Evolutionary conservation across 2,888 invertebrate species (phyloP).

Genomic region (Lagria hirta): DNA sequence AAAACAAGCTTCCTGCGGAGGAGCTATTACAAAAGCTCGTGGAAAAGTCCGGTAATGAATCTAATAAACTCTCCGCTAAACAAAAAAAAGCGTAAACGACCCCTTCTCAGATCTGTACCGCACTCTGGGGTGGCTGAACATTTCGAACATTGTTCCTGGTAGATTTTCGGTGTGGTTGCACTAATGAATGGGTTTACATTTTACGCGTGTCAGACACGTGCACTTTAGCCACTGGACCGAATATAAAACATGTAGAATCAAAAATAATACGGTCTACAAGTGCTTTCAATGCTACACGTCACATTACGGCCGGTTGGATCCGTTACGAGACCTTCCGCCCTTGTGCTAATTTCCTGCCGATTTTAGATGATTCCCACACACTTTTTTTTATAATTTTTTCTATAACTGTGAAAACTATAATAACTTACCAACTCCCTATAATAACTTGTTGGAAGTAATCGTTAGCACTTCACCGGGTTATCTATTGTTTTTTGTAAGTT

Average conservation of each 20-base stretch:
- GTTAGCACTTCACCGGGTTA: too few relatives aligned
- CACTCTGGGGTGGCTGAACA: conserved; percentile 17
- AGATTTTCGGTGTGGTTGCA: conserved; percentile 55
- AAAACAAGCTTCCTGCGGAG: too few relatives aligned
- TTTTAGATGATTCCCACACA: conserved; percentile 19
- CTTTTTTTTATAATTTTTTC: too few relatives aligned
- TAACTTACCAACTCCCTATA: too few relatives aligned
- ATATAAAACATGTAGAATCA: conserved; percentile 50
- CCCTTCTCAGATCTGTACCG: conserved; percentile 7
- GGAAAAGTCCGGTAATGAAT: too few relatives aligned
- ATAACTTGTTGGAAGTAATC: too few relatives aligned
- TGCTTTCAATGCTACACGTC: conserved; percentile 42
- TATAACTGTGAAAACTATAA: too few relatives aligned
- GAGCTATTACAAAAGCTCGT: too few relatives aligned
- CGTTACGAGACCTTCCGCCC: conserved; percentile 28
- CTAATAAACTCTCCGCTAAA: conserved; percentile 24
- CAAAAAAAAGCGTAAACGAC: conserved; percentile 15
- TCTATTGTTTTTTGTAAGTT: too few relatives aligned
- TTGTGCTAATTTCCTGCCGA: conserved; percentile 24
- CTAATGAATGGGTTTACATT: conserved; percentile 57
- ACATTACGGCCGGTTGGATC: conserved; percentile 41
- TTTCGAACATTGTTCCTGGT: conserved; percentile 25
- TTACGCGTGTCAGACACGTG: conserved; percentile 53
- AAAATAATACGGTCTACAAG: conserved; percentile 52
- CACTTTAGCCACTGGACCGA: conserved; percentile 46